phyloP scores from a whole-genome alignment of 2,888 invertebrate species.

The Dicranocentrus wangi region DNA sequence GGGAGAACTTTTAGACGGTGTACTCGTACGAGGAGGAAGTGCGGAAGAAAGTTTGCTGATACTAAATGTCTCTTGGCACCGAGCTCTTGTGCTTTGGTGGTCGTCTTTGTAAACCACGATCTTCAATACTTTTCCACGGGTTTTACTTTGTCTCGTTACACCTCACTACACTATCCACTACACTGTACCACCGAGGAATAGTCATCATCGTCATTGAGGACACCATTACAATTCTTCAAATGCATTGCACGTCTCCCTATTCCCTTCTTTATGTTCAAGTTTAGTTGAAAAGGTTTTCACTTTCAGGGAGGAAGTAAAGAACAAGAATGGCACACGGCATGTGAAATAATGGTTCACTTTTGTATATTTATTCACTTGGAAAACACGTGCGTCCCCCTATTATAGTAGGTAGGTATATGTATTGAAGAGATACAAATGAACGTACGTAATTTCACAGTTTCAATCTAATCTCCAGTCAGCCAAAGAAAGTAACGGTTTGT shows the following conservation, averaged over 20 bases:
- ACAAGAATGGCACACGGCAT: background rate
- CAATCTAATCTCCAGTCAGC: constrained; percentile 27
- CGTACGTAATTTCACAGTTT: constrained; percentile 28
- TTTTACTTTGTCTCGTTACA: constrained; percentile 20
- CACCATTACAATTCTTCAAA: constrained; percentile 42
- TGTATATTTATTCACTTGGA: too few species aligned
- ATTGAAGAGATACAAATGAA: constrained; percentile 4
- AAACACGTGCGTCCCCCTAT: background rate
- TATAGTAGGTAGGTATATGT: background rate
- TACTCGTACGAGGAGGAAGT: background rate
- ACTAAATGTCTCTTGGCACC: constrained; percentile 22
- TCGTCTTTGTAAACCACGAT: constrained; percentile 3
- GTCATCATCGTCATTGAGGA: constrained; percentile 36
- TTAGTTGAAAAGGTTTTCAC: background rate
- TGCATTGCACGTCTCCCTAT: constrained; percentile 47
- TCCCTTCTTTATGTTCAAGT: constrained; percentile 13
- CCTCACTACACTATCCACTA: constrained; percentile 27
- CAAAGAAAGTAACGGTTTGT: background rate
- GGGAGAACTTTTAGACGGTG: background rate
- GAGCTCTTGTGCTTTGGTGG: background rate
- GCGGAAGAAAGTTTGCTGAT: constrained; percentile 38
- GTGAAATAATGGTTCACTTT: too few species aligned
- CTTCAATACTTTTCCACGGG: constrained; percentile 25
- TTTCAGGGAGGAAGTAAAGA: background rate
- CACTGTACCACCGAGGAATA: constrained; percentile 4